Percentiles rank a stretch among this genome's conserved stretches.
Evolutionary conservation across 2,797 vertebrate genomes (phyloP).

Genomic region (Mus spretus): DNA sequence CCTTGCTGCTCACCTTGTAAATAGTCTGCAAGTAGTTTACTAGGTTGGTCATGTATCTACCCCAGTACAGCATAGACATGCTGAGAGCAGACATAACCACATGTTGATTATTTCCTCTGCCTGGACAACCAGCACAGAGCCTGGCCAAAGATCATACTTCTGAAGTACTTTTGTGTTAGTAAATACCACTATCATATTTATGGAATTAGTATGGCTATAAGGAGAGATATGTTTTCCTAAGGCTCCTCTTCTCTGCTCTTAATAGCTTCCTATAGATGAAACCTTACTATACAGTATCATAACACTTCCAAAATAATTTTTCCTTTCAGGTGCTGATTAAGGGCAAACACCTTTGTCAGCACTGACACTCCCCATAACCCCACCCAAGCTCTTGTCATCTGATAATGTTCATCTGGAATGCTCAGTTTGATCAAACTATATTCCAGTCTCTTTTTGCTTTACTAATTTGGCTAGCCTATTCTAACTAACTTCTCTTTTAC

Average conservation of each 20-base stretch:
- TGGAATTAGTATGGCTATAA: conserved; percentile 5
- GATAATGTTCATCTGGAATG: conserved; percentile 13
- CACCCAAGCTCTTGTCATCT: not conserved
- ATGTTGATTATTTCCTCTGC: not conserved
- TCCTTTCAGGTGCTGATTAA: conserved; percentile 37
- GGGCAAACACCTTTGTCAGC: not conserved
- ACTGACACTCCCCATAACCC: not conserved
- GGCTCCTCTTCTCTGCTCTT: not conserved
- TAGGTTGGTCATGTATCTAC: not conserved
- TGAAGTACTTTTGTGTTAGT: conserved; percentile 32
- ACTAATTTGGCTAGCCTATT: too few species aligned
- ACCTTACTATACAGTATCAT: not conserved
- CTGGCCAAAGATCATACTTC: not conserved
- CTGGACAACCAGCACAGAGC: not conserved
- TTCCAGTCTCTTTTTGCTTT: not conserved
- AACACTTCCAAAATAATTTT: conserved; percentile 30
- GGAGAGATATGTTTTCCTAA: conserved; percentile 46
- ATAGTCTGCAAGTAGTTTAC: not conserved
- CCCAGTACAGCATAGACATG: not conserved
- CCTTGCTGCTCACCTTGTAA: not conserved
- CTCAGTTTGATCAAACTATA: not conserved
- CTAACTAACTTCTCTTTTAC: not conserved
- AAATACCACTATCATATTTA: not conserved
- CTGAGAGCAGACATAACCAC: not conserved
- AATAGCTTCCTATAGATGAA: not conserved